These are phyloP conservation scores for Nephrocerus scutellatus DNA, from an alignment of 2,888 invertebrate genomes.

Conservation along the genomic window DNA sequence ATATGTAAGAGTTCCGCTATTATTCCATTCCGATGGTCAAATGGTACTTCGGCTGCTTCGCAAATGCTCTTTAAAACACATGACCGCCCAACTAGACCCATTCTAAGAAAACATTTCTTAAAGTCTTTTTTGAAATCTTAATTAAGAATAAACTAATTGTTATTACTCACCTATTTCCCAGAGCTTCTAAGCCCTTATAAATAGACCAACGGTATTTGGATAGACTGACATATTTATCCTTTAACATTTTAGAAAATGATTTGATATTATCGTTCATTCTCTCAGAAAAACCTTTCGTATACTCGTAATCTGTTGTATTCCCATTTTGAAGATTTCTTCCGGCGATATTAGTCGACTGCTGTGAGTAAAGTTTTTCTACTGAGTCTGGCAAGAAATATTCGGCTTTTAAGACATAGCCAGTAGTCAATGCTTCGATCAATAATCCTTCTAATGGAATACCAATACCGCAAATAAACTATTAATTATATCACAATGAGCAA, in stretches of 20 bases:
- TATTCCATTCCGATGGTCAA: conserved; percentile 63
- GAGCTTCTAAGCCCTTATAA: conserved; percentile 35
- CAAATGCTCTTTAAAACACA: conserved; percentile 72
- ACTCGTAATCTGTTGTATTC: too few species aligned
- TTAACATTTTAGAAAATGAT: too few species aligned
- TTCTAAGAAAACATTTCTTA: conserved; percentile 42
- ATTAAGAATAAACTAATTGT: neutral
- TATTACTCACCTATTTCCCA: conserved; percentile 28
- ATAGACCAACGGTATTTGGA: conserved; percentile 37
- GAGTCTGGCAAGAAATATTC: conserved; percentile 40
- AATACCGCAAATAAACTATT: conserved; percentile 41
- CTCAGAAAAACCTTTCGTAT: too few species aligned
- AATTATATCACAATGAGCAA: neutral
- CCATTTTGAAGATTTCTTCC: conserved; percentile 5
- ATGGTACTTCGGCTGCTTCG: conserved; percentile 63
- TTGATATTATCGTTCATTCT: too few species aligned
- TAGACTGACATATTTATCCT: conserved; percentile 20
- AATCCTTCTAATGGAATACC: conserved; percentile 43
- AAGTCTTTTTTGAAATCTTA: conserved; percentile 1
- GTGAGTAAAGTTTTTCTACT: conserved; percentile 26
- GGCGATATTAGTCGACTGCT: neutral
- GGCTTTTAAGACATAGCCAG: conserved; percentile 41
- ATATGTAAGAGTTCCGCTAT: conserved; percentile 70
- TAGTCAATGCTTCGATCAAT: conserved; percentile 38
- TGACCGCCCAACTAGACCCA: conserved; percentile 60